Evolutionary conservation across 2,888 invertebrate species (phyloP), one percentile per base, ranked within the genome.

Genomic region (Coelogynopora nodosa): DNA sequence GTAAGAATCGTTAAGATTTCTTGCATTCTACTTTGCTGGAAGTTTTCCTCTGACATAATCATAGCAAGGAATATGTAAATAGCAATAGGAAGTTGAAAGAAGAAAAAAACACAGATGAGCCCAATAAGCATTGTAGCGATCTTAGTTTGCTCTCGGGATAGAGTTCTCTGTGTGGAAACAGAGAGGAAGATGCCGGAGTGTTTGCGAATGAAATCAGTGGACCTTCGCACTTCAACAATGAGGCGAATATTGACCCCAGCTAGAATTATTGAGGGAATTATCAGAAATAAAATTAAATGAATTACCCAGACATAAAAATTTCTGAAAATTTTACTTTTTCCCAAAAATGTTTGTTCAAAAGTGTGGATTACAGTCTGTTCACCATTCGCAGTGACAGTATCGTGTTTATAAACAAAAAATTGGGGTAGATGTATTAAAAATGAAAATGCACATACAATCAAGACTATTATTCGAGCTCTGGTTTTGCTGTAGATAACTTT

Each of bases 101-200:
- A 74, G 23, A 74, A 74, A 23, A 74, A 74, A 26, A 74, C 74
- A 26, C 5, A 74, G 18, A 74, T 74, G 10, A 74, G 23, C 23
- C 74, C 82, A 13, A 82, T 82, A 2, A 82, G 82, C 82, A 82
- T 82, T 2, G 31, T 31, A 2, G 82, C 31, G 82, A 82, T 82
- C 82, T 82, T 82, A 18, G 30, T 82, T n/a, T 82, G 82, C 31
- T 31, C 82, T 13, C 82, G 82, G 82, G 30, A 31, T 5, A 82
- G 82, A n/a, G 82, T 82, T n/a, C 31, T 23, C 27, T 82, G 82
- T 1, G 30, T 30, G 26, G 82, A 13, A 13, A 74, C 74, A 2
- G 74, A 74, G 74, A 74, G 74, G 23, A 23, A 74, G 74, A 74
- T 74, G 2, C 31, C 31, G 1, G 82, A 31, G 27, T 31, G 31